Conservation (phyloP, 2,888 invertebrate genomes). For the Coleophora deauratella region DNA sequence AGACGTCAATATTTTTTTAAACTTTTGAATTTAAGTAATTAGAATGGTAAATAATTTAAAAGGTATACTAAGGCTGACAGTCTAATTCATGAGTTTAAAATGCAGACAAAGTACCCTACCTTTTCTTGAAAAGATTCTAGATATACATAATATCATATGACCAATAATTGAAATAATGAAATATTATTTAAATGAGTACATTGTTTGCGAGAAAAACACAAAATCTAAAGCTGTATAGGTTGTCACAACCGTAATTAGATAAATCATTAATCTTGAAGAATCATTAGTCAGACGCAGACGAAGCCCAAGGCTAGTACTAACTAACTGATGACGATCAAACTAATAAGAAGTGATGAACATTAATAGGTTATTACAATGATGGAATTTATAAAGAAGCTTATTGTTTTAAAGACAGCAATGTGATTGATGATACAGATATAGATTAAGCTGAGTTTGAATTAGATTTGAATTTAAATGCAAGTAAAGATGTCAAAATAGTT, state of each 20-base stretch:
- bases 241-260: conserved; percentile 66
- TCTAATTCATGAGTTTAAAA: too few species aligned
- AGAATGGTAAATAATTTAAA: too few species aligned
- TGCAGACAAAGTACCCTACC: too few species aligned
- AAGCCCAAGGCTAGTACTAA: conserved; percentile 62
- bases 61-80: too few species aligned
- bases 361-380: conserved; percentile 57
- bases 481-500: too few species aligned
- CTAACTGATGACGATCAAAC: conserved; percentile 55
- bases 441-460: conserved; percentile 5
- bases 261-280: conserved; percentile 62
- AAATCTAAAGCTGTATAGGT: conserved; percentile 44
- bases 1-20: too few species aligned
- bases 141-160: too few species aligned
- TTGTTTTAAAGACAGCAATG: conserved; percentile 62
- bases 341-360: conserved; percentile 45
- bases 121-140: too few species aligned
- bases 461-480: too few species aligned
- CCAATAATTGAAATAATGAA: too few species aligned
- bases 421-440: conserved; percentile 53
- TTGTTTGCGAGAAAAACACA: too few species aligned
- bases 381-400: conserved; percentile 57
- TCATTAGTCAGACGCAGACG: conserved; percentile 48
- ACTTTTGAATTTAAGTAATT: too few species aligned
- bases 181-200: neutral